Evolutionary conservation across 2,888 invertebrate genomes (phyloP).

Genomic region (Prosapia bicincta): DNA sequence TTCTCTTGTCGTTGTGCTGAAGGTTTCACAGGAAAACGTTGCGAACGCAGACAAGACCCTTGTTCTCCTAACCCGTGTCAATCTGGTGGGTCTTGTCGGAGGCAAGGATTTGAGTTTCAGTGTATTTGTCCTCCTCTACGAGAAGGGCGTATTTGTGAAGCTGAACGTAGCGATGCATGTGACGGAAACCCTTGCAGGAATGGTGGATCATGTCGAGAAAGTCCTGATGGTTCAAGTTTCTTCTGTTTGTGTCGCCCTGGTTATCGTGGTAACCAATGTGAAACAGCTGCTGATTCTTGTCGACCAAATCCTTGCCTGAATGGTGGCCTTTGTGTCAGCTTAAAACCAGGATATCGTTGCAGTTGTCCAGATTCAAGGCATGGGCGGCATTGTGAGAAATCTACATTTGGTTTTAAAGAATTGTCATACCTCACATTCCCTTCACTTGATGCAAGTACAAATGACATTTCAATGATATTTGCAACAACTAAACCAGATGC

Average conservation of each 20-base stretch:
- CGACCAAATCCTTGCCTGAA: slow-evolving; percentile 89
- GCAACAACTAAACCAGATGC: slow-evolving; percentile 85
- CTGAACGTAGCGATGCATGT: slow-evolving; percentile 80
- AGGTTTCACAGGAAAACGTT: slow-evolving; percentile 78
- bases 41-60: slow-evolving; percentile 86
- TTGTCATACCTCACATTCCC: slow-evolving; percentile 88
- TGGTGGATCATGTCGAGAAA: slow-evolving; percentile 87
- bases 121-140: slow-evolving; percentile 75
- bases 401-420: slow-evolving; percentile 85
- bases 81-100: slow-evolving; percentile 77
- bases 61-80: slow-evolving; percentile 87
- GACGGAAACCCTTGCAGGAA: slow-evolving; percentile 84
- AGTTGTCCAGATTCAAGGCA: slow-evolving; percentile 85
- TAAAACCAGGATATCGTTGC: slow-evolving; percentile 77
- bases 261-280: slow-evolving; percentile 87
- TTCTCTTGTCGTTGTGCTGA: slow-evolving; percentile 77
- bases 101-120: slow-evolving; percentile 73
- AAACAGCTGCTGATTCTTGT: slow-evolving; percentile 84
- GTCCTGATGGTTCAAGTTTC: slow-evolving; percentile 82
- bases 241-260: slow-evolving; percentile 90
- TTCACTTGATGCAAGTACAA: slow-evolving; percentile 79
- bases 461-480: slow-evolving; percentile 87
- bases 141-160: slow-evolving; percentile 80
- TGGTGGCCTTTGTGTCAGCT: slow-evolving; percentile 82
- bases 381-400: slow-evolving; percentile 87